Conservation (phyloP, 2,797 vertebrate species). For the Bradypodion ventrale region DNA sequence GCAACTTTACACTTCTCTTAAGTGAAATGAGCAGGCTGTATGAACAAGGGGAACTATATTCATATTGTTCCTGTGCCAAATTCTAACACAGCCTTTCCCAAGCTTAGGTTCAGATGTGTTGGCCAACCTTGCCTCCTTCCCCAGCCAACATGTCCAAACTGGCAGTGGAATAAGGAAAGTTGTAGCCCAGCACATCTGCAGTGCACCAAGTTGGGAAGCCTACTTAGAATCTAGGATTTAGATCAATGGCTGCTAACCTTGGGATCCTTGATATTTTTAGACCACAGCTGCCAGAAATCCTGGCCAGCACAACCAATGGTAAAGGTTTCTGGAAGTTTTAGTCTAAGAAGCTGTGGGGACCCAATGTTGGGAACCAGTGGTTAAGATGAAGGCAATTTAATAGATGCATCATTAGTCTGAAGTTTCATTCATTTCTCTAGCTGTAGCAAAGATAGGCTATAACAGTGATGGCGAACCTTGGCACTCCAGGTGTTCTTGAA, state of each 20-base stretch:
- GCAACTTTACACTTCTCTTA: neutral
- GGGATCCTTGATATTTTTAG: no score
- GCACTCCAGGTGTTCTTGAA: no score
- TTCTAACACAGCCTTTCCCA: neutral
- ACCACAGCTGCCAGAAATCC: no score
- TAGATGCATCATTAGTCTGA: neutral
- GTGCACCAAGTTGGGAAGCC: neutral
- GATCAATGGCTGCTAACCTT: no score
- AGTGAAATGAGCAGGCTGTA: neutral
- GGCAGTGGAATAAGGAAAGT: neutral
- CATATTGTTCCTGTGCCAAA: neutral
- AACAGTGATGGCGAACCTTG: no score
- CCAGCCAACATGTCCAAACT: neutral
- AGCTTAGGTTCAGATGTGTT: neutral
- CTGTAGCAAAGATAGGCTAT: neutral
- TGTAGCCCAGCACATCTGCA: neutral
- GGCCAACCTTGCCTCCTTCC: neutral
- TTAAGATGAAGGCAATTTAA: neutral
- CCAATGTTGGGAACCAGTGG: no score
- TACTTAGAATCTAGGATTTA: neutral
- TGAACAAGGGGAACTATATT: no score
- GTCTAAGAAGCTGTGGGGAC: no score
- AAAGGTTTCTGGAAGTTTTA: no score
- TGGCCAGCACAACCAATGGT: no score
- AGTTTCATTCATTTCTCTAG: neutral